These are phyloP conservation scores for Zenarchopterus dispar DNA, from an alignment of 2,797 vertebrate genomes.

Conservation along the genomic window DNA sequence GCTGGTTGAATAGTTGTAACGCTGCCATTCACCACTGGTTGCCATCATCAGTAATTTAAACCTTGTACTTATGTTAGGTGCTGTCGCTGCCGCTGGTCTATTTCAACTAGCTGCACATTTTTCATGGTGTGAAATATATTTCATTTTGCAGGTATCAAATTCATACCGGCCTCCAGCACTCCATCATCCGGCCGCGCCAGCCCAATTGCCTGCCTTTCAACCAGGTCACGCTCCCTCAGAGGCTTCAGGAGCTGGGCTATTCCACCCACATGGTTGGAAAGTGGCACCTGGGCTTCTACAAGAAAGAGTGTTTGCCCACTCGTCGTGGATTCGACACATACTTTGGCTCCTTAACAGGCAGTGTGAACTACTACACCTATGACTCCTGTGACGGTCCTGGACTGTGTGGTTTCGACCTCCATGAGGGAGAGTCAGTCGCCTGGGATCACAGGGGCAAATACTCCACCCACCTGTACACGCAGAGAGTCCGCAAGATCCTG, in stretches of 20 bases:
- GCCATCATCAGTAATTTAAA: no score
- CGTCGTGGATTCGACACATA: slow-evolving; percentile 95
- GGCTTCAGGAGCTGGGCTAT: slow-evolving; percentile 92
- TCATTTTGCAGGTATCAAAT: slow-evolving; percentile 92
- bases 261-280: slow-evolving; percentile 99
- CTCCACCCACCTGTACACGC: slow-evolving; percentile 93
- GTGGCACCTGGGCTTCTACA: slow-evolving; percentile 98
- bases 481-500: slow-evolving; percentile 91
- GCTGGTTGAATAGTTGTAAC: no score
- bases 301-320: slow-evolving; percentile 94
- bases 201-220: slow-evolving; percentile 95
- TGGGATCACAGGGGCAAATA: slow-evolving; percentile 94
- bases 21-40: no score
- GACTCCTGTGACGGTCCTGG: slow-evolving; percentile 94
- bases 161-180: slow-evolving; percentile 97
- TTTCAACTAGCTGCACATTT: no score
- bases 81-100: no score
- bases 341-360: slow-evolving; percentile 95
- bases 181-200: slow-evolving; percentile 95
- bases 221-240: slow-evolving; percentile 93
- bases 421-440: slow-evolving; percentile 91
- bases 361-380: slow-evolving; percentile 96
- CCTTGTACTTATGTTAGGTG: no score
- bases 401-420: slow-evolving; percentile 92
- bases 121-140: background rate